phyloP scores from a whole-genome alignment of 2,113 vertebrate genomes.

The Rhinolophus ferrumequinum region DNA sequence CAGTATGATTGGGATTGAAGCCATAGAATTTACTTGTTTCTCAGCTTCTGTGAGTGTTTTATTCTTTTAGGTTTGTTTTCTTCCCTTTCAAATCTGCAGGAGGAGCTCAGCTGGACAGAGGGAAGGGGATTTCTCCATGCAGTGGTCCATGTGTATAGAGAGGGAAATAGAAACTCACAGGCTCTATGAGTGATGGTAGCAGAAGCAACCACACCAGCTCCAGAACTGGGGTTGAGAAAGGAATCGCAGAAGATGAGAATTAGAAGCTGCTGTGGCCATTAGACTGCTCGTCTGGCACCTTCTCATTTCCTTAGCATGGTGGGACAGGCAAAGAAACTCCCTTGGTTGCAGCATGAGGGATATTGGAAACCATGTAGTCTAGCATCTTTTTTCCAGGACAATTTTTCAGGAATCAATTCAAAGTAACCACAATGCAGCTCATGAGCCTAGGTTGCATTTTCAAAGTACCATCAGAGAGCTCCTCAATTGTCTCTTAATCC shows the following conservation, averaged over 20 bases:
- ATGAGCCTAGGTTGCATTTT: not conserved
- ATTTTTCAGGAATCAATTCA: not conserved
- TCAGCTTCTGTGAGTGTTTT: not conserved
- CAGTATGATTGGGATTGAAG: not conserved
- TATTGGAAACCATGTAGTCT: not conserved
- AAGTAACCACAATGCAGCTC: not conserved
- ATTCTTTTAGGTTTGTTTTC: not conserved
- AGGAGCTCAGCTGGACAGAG: not conserved
- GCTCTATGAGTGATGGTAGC: not conserved
- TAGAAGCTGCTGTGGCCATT: not conserved
- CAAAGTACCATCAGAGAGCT: not conserved
- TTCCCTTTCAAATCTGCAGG: not conserved
- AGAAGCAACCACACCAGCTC: not conserved
- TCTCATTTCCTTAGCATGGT: not conserved
- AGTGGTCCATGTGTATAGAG: not conserved
- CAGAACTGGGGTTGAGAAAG: not conserved
- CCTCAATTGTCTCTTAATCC: not conserved
- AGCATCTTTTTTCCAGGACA: not conserved
- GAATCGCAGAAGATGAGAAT: not conserved
- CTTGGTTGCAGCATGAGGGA: too few relatives aligned
- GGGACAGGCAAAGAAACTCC: not conserved
- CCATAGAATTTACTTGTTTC: not conserved
- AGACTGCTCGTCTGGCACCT: not conserved
- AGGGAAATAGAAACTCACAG: not conserved
- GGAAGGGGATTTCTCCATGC: not conserved